A percentile compares a stretch with the other conserved stretches of the same genome.
phyloP scores from a whole-genome alignment of 1,140 invertebrate genomes.

The Drosophila orena region DNA sequence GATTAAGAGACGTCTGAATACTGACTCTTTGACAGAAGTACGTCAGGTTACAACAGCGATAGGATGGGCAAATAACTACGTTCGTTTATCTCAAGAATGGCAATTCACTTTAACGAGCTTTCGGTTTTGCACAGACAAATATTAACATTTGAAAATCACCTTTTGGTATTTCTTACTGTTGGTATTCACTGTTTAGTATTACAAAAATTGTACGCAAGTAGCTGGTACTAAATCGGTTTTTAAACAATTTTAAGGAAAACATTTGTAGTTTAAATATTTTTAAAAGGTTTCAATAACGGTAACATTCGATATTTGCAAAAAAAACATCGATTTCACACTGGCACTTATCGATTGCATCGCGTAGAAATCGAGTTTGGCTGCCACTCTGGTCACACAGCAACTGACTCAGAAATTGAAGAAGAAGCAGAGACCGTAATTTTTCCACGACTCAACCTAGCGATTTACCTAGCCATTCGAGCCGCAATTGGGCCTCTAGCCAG shows the following conservation, averaged over 20 bases:
- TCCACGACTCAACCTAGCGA: constrained; percentile 54
- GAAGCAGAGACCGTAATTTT: constrained; percentile 61
- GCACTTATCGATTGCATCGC: not conserved
- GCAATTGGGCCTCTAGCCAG: constrained; percentile 5
- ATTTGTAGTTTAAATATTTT: not conserved
- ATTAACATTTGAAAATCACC: constrained; percentile 11
- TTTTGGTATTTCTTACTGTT: not conserved
- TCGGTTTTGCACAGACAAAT: not conserved
- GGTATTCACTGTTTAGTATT: not conserved
- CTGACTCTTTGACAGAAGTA: constrained; percentile 5
- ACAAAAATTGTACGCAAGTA: no score
- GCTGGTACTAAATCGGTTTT: no score
- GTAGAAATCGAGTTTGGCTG: not conserved
- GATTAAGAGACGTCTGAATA: constrained; percentile 35
- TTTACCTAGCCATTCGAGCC: constrained; percentile 20
- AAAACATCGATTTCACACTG: not conserved
- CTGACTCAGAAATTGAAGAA: constrained; percentile 68
- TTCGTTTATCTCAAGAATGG: constrained; percentile 8
- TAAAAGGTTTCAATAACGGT: not conserved
- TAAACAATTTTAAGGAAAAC: no score
- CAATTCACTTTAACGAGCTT: not conserved
- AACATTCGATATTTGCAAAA: not conserved
- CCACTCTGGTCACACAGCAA: constrained; percentile 22
- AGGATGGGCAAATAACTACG: constrained; percentile 13
- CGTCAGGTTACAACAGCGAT: constrained; percentile 2